Conservation (phyloP, 2,113 vertebrate species). For the Cebus imitator region DNA sequence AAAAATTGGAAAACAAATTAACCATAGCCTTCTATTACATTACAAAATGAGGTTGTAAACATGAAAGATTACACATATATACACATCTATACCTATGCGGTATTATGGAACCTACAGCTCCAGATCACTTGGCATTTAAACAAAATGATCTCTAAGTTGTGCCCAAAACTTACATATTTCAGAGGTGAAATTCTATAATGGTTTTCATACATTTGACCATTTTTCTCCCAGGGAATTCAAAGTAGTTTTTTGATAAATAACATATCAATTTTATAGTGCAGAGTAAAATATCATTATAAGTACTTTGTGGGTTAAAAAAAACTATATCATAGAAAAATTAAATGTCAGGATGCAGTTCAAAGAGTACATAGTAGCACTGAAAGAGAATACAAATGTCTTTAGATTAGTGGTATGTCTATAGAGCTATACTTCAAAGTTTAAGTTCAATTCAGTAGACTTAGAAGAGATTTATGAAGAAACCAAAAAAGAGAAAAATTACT, state of each 20-base stretch:
- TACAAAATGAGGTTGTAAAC: slow-evolving; percentile 22
- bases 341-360: slow-evolving; percentile 54
- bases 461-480: not conserved
- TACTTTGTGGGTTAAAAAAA: slow-evolving; percentile 46
- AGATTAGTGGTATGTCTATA: not conserved
- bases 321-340: slow-evolving; percentile 52
- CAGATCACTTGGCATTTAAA: slow-evolving; percentile 23
- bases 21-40: not conserved
- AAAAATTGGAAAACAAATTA: not conserved
- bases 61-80: not conserved
- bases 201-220: slow-evolving; percentile 35
- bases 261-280: slow-evolving; percentile 51
- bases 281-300: slow-evolving; percentile 66
- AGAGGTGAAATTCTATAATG: not conserved
- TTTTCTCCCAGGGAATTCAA: slow-evolving; percentile 42
- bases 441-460: not conserved
- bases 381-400: not conserved
- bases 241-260: slow-evolving; percentile 54
- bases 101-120: not conserved
- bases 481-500: not conserved
- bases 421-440: not conserved
- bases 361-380: slow-evolving; percentile 21
- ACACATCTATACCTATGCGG: not conserved
- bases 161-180: not conserved
- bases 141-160: slow-evolving; percentile 38